phyloP scores from a whole-genome alignment of 1,140 invertebrate species.

The Chironomus striatipennis region DNA sequence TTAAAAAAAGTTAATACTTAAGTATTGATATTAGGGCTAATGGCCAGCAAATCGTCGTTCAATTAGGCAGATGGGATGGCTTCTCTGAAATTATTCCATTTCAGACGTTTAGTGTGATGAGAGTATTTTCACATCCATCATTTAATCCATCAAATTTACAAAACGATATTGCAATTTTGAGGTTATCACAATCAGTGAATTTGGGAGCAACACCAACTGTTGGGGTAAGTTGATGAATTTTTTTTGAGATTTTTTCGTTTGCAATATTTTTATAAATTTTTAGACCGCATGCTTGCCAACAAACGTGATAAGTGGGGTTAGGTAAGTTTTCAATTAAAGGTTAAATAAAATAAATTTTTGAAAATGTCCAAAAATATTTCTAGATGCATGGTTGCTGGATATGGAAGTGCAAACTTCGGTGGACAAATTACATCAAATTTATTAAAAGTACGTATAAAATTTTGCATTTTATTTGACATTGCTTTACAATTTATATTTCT shows the following conservation, averaged over 20 bases:
- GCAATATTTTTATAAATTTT: no score
- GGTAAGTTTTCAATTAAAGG: no score
- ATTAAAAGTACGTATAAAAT: background rate
- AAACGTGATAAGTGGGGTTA: slow-evolving; percentile 48
- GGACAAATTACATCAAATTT: slow-evolving; percentile 57
- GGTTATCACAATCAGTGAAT: slow-evolving; percentile 45
- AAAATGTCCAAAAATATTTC: no score
- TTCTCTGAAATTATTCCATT: slow-evolving; percentile 51
- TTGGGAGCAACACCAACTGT: slow-evolving; percentile 51
- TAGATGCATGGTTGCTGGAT: slow-evolving; percentile 42
- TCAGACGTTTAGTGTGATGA: slow-evolving; percentile 47
- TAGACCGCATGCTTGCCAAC: slow-evolving; percentile 26
- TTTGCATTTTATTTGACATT: no score
- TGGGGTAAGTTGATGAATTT: slow-evolving; percentile 58
- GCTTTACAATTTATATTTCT: no score
- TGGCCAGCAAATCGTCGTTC: slow-evolving; percentile 43
- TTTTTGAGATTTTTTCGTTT: background rate
- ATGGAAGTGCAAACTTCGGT: slow-evolving; percentile 66
- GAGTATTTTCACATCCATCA: slow-evolving; percentile 53
- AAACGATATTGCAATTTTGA: slow-evolving; percentile 61
- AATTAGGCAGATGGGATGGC: slow-evolving; percentile 61
- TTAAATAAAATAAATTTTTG: no score
- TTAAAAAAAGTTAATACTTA: background rate
- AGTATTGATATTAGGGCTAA: slow-evolving; percentile 25
- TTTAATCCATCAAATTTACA: slow-evolving; percentile 56